Evolutionary conservation across 1,140 invertebrate species (phyloP).

Genomic region (Bactericera cockerelli): DNA sequence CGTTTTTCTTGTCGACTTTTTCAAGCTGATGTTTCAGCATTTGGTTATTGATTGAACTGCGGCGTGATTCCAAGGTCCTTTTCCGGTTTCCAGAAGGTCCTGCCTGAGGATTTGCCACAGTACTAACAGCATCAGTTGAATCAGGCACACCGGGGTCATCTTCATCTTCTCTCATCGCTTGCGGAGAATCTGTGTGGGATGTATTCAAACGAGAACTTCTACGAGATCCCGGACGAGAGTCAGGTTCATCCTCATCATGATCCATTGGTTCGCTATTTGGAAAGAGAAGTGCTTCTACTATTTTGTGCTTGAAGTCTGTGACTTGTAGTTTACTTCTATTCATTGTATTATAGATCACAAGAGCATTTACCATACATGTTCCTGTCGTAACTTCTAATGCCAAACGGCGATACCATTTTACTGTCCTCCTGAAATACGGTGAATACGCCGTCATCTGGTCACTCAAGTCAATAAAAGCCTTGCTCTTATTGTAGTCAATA

Average conservation of each 20-base stretch:
- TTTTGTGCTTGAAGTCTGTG: constrained; percentile 9
- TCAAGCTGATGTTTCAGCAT: neutral
- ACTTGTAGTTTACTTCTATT: constrained; percentile 14
- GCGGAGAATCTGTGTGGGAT: too few species aligned
- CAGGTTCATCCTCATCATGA: too few species aligned
- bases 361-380: constrained; percentile 26
- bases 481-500: constrained; percentile 28
- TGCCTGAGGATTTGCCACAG: too few species aligned
- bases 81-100: too few species aligned
- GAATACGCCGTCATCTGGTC: constrained; percentile 29
- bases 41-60: neutral
- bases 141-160: too few species aligned
- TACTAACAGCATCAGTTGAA: too few species aligned
- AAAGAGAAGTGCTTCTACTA: neutral
- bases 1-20: neutral
- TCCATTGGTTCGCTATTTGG: neutral
- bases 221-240: too few species aligned
- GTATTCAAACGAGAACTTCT: too few species aligned
- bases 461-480: constrained; percentile 27
- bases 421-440: constrained; percentile 24
- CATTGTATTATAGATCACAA: constrained; percentile 20
- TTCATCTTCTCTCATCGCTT: too few species aligned
- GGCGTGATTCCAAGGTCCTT: too few species aligned
- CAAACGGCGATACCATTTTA: constrained; percentile 29
- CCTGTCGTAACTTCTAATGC: constrained; percentile 26